Conservation (phyloP, 1,140 invertebrate genomes). For the Drosophila guanche region DNA sequence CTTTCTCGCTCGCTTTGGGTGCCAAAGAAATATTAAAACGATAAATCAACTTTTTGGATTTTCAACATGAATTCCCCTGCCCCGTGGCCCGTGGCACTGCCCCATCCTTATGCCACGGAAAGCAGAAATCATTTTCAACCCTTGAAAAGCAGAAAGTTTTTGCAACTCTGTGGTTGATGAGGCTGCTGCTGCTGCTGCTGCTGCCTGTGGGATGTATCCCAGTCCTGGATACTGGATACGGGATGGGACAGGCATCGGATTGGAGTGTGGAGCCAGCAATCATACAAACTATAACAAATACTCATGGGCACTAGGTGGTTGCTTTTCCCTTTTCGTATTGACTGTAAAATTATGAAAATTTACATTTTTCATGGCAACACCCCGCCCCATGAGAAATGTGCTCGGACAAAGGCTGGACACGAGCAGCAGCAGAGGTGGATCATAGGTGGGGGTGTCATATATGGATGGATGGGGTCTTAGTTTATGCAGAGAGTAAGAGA, state of each 20-base stretch:
- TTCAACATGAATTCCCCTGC: slow-evolving; percentile 24
- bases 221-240: no score
- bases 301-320: slow-evolving; percentile 8
- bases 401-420: slow-evolving; percentile 26
- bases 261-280: slow-evolving; percentile 47
- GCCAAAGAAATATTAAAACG: slow-evolving; percentile 74
- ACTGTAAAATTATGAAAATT: slow-evolving; percentile 78
- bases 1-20: neutral
- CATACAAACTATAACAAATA: slow-evolving; percentile 68
- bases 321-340: slow-evolving; percentile 40
- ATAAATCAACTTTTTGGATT: slow-evolving; percentile 77
- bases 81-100: no score
- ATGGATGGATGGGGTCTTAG: neutral
- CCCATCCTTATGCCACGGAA: neutral
- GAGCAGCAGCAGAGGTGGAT: neutral
- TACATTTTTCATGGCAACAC: slow-evolving; percentile 56
- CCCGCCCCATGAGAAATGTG: neutral
- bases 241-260: neutral
- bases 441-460: no score
- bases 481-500: neutral
- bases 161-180: slow-evolving; percentile 52
- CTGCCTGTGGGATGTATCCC: no score
- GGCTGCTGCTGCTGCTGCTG: slow-evolving; percentile 8
- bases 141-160: slow-evolving; percentile 45
- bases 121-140: slow-evolving; percentile 61